phyloP scores from a whole-genome alignment of 1,140 invertebrate genomes.

The Adelges cooleyi region DNA sequence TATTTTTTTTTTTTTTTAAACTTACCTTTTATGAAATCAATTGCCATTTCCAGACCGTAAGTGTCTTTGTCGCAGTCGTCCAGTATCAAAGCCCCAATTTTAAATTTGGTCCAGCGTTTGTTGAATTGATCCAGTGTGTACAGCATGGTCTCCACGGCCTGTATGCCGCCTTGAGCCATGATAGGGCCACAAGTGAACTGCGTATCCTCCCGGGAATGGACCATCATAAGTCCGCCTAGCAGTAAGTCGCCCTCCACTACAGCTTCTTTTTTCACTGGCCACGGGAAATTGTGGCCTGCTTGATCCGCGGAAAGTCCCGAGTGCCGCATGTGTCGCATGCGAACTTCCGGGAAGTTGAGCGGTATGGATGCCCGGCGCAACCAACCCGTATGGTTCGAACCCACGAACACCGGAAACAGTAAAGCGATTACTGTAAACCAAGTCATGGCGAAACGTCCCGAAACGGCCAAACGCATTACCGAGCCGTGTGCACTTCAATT shows the following conservation, averaged over 20 bases:
- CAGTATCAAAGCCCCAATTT: conserved; percentile 75
- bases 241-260: conserved; percentile 67
- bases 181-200: conserved; percentile 73
- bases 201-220: conserved; percentile 57
- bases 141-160: conserved; percentile 84
- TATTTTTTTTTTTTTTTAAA: too few relatives aligned
- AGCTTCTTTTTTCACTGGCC: conserved; percentile 79
- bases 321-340: conserved; percentile 12
- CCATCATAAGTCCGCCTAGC: conserved; percentile 89
- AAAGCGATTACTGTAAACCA: not conserved
- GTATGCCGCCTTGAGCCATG: conserved; percentile 87
- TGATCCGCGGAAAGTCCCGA: conserved; percentile 16
- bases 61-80: conserved; percentile 96
- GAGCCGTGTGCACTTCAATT: too few relatives aligned
- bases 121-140: conserved; percentile 82
- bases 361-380: not conserved
- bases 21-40: conserved; percentile 95
- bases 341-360: not conserved
- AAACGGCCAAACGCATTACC: not conserved
- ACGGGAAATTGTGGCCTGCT: conserved; percentile 36
- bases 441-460: not conserved
- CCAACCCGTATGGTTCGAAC: not conserved
- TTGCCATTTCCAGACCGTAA: conserved; percentile 88
- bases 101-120: conserved; percentile 49
- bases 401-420: not conserved